Conservation (phyloP, 2,888 invertebrate genomes). For the Epinotia bilunana region DNA sequence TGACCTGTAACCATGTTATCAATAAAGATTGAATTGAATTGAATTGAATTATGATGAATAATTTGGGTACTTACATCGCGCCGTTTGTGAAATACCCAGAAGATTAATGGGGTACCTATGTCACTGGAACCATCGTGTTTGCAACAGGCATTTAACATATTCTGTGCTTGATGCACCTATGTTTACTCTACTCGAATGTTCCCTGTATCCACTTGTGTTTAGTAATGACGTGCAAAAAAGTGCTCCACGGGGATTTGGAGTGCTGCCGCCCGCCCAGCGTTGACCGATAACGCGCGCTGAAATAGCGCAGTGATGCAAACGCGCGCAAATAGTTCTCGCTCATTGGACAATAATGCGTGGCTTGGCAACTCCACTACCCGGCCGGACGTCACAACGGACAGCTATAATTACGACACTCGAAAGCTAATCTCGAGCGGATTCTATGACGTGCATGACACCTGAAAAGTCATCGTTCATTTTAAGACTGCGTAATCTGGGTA, state of each 20-base stretch:
- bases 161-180: neutral
- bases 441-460: conserved; percentile 69
- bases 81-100: too few species aligned
- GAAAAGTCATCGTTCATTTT: conserved; percentile 65
- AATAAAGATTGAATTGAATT: too few species aligned
- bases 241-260: conserved; percentile 17
- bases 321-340: conserved; percentile 59
- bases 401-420: conserved; percentile 75
- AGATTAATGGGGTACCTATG: too few species aligned
- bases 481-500: conserved; percentile 73
- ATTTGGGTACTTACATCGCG: too few species aligned
- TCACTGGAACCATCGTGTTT: too few species aligned
- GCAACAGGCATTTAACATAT: neutral
- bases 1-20: too few species aligned
- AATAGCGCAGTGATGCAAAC: conserved; percentile 65
- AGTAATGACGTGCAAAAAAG: conserved; percentile 4
- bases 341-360: conserved; percentile 60
- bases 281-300: conserved; percentile 66
- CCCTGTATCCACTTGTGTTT: neutral
- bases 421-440: conserved; percentile 67
- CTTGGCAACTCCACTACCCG: conserved; percentile 56
- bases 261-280: conserved; percentile 46
- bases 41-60: too few species aligned
- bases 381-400: conserved; percentile 62
- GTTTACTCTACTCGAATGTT: neutral